Conservation (phyloP, 1,140 invertebrate species). For the Lucilia cuprina region DNA sequence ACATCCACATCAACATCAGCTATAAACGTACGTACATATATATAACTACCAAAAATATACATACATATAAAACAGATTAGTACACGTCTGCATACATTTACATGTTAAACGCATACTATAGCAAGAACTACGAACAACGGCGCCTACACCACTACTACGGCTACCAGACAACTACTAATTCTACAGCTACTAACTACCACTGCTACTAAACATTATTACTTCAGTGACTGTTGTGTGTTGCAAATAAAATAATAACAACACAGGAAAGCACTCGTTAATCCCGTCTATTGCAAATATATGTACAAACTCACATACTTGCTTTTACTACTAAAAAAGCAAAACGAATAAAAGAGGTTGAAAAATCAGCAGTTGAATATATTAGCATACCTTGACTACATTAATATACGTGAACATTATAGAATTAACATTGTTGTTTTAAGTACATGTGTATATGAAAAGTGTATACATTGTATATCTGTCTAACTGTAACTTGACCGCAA, state of each 20-base stretch:
- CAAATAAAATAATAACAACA: neutral
- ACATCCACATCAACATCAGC: slow-evolving; percentile 19
- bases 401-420: slow-evolving; percentile 28
- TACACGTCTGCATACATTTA: neutral
- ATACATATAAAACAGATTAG: neutral
- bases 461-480: neutral
- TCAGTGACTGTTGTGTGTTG: neutral
- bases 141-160: too few relatives aligned
- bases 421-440: neutral
- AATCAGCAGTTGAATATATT: neutral
- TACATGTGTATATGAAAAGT: neutral
- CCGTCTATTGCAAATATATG: neutral
- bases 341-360: neutral
- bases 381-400: slow-evolving; percentile 22
- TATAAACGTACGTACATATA: neutral
- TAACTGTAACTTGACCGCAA: slow-evolving; percentile 30
- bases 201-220: neutral
- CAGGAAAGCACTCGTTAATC: neutral
- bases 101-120: neutral
- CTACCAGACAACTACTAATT: neutral
- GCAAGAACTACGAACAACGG: too few relatives aligned
- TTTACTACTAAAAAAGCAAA: neutral
- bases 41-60: neutral
- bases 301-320: neutral
- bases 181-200: neutral